Percentiles rank a stretch among this genome's conserved stretches.
Conservation (phyloP, 2,797 vertebrate species). For the Strix occidentalis region DNA sequence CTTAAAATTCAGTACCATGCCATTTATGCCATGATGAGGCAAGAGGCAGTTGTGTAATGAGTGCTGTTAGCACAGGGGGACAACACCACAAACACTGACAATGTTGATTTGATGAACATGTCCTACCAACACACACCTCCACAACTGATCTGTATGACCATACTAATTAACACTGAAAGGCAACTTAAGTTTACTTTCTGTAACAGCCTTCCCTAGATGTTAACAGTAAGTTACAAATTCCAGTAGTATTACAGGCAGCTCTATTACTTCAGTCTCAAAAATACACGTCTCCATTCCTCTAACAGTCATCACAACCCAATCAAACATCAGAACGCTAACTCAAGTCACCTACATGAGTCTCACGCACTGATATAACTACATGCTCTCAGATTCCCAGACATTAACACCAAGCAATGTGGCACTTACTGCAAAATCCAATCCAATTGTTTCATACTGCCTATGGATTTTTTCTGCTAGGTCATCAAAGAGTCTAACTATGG, state of each 20-base stretch:
- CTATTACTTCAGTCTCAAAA: background rate
- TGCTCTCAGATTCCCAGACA: background rate
- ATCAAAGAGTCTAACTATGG: constrained; percentile 95
- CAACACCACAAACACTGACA: too few species aligned
- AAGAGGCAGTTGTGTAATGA: background rate
- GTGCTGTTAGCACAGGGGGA: background rate
- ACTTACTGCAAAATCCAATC: constrained; percentile 91
- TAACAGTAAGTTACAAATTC: background rate
- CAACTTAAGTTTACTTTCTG: background rate
- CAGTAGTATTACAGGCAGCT: background rate
- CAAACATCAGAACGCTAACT: background rate
- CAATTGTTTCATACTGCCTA: constrained; percentile 95
- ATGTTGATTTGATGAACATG: background rate
- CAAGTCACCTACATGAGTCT: background rate
- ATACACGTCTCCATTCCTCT: background rate
- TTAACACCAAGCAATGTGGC: background rate
- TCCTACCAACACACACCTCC: background rate
- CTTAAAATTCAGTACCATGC: background rate
- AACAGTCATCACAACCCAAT: too few species aligned
- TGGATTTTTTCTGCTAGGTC: constrained; percentile 97
- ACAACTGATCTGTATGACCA: too few species aligned
- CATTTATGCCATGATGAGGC: background rate
- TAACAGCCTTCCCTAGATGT: background rate
- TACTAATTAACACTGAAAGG: background rate
- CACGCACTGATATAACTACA: background rate